Base-by-base conservation (phyloP, 92 coral and sea anemone species). In the Ricordea florida region DNA sequence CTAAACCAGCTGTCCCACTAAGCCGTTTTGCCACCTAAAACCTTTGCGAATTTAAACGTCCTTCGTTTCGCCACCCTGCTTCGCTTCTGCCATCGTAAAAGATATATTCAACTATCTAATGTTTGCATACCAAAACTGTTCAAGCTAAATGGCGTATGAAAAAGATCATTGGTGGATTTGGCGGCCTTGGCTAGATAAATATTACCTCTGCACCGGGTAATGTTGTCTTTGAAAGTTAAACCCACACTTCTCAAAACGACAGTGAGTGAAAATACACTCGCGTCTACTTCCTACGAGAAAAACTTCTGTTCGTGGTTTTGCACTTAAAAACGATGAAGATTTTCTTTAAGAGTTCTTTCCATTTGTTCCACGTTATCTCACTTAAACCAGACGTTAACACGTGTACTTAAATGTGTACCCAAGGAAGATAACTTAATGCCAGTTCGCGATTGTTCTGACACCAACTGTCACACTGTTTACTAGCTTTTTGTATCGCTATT, bases 121-220 rank as follows among this genome's bases (percentile, higher is more conserved):
- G 62, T 35, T 53, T 49, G 75, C 62, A 68, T 49, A 17, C 73
- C 42, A 66, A 28, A 45, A 18, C 37, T n/a, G 10, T 45, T 21
- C 20, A 60, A 36, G 67, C 47, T 60, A 43, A 63, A 22, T 5
- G 62, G 30, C 18, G 61, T 55, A 30, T 30, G 62, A 55, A 40
- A 16, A 25, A 55, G 76, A 52, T 69, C 76, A 51, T 69, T 69
- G 48, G 36, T 51, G 76, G 76, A 51, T 69, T 52, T 69, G 62
- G 45, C 64, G 63, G 76, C 35, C 50, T 69, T 52, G 25, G 73
- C 50, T 35, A 40, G 76, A 53, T 55, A 38, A 69, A 53, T 55
- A 69, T 26, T 25, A 51, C 66, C 17, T 14, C 25, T 35, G 36
- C 36, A 49, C 14, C 26, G 11, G 15, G n/a, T 37, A 7, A 35